Percentiles rank a stretch among this genome's conserved stretches.
Evolutionary conservation across 2,797 vertebrate species (phyloP).

Genomic region (Balearica regulorum): DNA sequence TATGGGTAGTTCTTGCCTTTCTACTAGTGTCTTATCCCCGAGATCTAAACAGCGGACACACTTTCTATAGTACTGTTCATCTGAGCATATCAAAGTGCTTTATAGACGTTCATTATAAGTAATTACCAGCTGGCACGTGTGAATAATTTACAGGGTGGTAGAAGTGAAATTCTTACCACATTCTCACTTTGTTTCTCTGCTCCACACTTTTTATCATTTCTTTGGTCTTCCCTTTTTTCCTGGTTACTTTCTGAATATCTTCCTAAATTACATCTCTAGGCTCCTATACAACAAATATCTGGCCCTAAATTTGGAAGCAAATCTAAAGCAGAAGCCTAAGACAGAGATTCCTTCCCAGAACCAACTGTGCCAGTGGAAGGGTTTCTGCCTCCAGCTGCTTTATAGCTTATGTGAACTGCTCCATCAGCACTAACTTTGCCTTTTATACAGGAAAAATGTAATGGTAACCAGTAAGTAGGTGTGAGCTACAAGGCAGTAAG

Average conservation of each 20-base stretch:
- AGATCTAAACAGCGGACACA: constrained; percentile 63
- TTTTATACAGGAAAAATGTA: neutral
- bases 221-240: neutral
- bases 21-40: constrained; percentile 59
- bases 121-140: constrained; percentile 47
- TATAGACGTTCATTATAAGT: constrained; percentile 48
- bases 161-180: neutral
- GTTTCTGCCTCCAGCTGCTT: neutral
- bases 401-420: neutral
- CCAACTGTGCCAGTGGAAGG: neutral
- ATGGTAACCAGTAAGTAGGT: neutral
- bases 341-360: neutral
- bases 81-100: constrained; percentile 66
- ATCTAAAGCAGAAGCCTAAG: neutral
- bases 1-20: constrained; percentile 55
- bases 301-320: neutral
- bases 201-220: neutral
- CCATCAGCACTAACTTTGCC: neutral
- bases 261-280: neutral
- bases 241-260: neutral
- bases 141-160: constrained; percentile 43
- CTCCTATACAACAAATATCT: neutral
- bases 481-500: neutral
- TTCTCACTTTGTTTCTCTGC: neutral
- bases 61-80: constrained; percentile 56